Evolutionary conservation across 1,140 invertebrate species (phyloP).

Genomic region (Drosophila pectinifera): DNA sequence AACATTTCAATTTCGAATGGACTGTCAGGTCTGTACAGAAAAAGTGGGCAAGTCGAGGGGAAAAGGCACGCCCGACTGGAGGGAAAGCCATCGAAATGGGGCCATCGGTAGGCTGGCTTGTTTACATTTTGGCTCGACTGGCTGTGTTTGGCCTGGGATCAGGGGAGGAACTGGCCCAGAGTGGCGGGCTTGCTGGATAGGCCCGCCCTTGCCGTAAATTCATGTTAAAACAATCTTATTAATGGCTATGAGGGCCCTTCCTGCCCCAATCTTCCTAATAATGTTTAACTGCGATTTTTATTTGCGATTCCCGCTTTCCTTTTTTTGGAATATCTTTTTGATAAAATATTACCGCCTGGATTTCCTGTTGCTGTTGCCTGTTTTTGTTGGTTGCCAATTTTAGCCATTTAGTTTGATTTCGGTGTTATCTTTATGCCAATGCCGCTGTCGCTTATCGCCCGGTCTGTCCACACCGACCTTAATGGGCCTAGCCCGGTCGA

Average conservation of each 20-base stretch:
- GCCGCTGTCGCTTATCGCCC: conserved; percentile 69
- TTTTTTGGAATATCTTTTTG: conserved; percentile 22
- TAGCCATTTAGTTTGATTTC: conserved; percentile 83
- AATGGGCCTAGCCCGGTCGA: conserved; percentile 66
- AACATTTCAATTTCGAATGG: conserved; percentile 81
- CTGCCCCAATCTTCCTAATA: conserved; percentile 60
- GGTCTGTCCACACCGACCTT: conserved; percentile 50
- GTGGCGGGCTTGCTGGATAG: conserved; percentile 26
- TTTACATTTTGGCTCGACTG: conserved; percentile 66
- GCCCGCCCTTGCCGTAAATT: conserved; percentile 67
- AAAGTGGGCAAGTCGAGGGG: conserved; percentile 11
- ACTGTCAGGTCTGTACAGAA: conserved; percentile 32
- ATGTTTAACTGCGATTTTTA: conserved; percentile 82
- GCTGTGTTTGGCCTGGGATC: conserved; percentile 39
- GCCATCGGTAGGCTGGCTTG: conserved; percentile 50
- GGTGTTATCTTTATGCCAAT: conserved; percentile 73
- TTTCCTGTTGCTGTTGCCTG: conserved; percentile 72
- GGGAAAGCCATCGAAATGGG: conserved; percentile 44
- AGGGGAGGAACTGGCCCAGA: conserved; percentile 7
- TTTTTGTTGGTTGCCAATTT: conserved; percentile 67
- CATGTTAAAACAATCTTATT: conserved; percentile 82
- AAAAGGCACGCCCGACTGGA: conserved; percentile 25
- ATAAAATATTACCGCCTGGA: conserved; percentile 68
- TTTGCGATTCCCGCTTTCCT: conserved; percentile 53
- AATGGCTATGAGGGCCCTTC: conserved; percentile 66